Percentiles rank a stretch among this genome's conserved stretches.
Evolutionary conservation across 2,888 invertebrate species (phyloP).

Genomic region (Strigamia maritima): DNA sequence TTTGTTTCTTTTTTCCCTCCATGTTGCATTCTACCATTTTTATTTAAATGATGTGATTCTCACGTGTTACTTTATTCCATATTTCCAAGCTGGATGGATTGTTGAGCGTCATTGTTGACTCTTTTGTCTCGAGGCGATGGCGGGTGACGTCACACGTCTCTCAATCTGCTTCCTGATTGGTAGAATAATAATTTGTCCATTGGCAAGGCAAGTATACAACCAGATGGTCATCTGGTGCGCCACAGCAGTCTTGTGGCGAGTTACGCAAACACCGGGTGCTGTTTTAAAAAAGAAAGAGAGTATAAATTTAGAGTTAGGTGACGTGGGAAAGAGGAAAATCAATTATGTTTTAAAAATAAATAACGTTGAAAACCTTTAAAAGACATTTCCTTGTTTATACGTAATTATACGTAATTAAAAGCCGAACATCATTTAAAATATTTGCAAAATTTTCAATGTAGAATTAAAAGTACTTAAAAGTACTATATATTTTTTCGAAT

Average conservation of each 20-base stretch:
- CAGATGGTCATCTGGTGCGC: slow-evolving; percentile 31
- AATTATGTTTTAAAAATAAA: not conserved
- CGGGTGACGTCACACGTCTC: slow-evolving; percentile 32
- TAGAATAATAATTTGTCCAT: slow-evolving; percentile 28
- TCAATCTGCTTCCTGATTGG: slow-evolving; percentile 30
- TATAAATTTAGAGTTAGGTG: not conserved
- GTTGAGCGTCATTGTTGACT: slow-evolving; percentile 32
- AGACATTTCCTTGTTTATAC: not conserved
- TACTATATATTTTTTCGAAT: too few species aligned
- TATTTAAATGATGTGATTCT: not conserved
- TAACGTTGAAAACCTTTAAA: not conserved
- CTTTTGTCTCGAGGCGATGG: slow-evolving; percentile 30
- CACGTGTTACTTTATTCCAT: slow-evolving; percentile 11
- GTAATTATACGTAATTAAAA: too few species aligned
- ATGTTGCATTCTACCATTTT: not conserved
- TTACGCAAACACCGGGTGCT: slow-evolving; percentile 28
- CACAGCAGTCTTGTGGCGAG: slow-evolving; percentile 17
- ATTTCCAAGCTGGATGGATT: slow-evolving; percentile 21
- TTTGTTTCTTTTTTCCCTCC: slow-evolving; percentile 10
- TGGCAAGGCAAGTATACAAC: slow-evolving; percentile 30
- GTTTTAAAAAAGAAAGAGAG: not conserved
- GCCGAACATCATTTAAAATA: too few species aligned
- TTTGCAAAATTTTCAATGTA: too few species aligned
- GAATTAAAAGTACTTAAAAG: too few species aligned
- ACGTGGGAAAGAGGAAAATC: not conserved